Conservation (phyloP, 1,140 invertebrate species). For the Leptinotarsa undecemlineata region DNA sequence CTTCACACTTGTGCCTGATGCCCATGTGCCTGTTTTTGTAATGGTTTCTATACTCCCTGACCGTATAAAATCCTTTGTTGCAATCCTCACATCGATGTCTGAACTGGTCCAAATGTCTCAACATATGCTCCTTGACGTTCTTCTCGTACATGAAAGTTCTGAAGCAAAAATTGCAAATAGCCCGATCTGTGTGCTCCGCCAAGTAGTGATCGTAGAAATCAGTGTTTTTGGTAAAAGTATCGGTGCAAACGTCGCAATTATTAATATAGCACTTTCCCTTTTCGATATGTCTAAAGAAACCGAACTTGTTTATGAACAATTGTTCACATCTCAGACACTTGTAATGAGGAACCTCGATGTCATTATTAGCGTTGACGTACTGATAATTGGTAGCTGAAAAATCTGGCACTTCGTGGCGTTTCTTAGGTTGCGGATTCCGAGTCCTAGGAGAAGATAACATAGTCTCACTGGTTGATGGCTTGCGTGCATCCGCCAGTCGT, state of each 20-base stretch:
- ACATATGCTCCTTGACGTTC: conserved; percentile 54
- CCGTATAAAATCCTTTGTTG: conserved; percentile 54
- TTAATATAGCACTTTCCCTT: conserved; percentile 54
- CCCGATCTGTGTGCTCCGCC: conserved; percentile 48
- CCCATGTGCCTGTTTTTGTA: conserved; percentile 55
- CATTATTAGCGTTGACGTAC: conserved; percentile 45
- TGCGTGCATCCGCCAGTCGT: not conserved
- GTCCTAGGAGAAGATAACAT: conserved; percentile 29
- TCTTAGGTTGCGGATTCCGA: conserved; percentile 37
- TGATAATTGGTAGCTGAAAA: conserved; percentile 51
- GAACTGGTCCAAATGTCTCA: conserved; percentile 54
- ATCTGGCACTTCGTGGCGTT: conserved; percentile 50
- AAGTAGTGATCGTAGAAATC: conserved; percentile 50
- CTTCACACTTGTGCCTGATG: conserved; percentile 58
- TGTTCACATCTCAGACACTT: conserved; percentile 53
- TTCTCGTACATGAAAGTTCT: conserved; percentile 55
- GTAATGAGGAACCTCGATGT: conserved; percentile 49
- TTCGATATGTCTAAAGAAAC: conserved; percentile 52
- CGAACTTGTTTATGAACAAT: conserved; percentile 53
- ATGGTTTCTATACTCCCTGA: conserved; percentile 54
- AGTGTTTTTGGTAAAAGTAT: conserved; percentile 45
- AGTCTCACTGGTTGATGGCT: conserved; percentile 30
- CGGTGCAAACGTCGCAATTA: conserved; percentile 48
- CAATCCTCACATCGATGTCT: conserved; percentile 53
- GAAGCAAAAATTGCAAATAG: conserved; percentile 54